These are phyloP conservation scores for Yasuhikotakia modesta DNA, from an alignment of 2,797 vertebrate genomes.

Conservation along the genomic window DNA sequence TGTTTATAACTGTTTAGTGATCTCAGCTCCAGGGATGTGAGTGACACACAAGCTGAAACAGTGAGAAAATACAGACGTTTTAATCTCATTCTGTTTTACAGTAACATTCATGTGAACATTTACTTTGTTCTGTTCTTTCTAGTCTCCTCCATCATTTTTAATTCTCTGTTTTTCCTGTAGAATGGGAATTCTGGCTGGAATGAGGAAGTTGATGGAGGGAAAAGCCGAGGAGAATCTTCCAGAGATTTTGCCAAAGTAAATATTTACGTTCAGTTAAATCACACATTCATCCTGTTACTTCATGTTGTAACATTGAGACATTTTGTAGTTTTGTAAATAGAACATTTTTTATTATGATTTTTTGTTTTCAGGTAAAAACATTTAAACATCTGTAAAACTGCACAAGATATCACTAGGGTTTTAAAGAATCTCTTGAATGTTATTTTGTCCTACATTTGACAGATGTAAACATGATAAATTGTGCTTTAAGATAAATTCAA, in stretches of 20 bases:
- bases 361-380: no score
- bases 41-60: no score
- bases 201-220: conserved; percentile 85
- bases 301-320: neutral
- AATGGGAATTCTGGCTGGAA: conserved; percentile 83
- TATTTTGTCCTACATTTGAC: neutral
- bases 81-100: no score
- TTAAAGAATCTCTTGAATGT: neutral
- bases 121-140: conserved; percentile 13
- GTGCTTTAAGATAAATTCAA: no score
- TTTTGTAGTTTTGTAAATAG: neutral
- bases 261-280: neutral
- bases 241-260: conserved; percentile 95
- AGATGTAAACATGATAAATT: no score
- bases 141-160: conserved; percentile 19
- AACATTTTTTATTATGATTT: no score
- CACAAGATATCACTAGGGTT: neutral
- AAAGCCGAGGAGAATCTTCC: conserved; percentile 88
- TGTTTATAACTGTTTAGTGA: conserved; percentile 56
- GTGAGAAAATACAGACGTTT: conserved; percentile 1
- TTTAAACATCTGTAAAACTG: no score
- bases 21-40: conserved; percentile 9
- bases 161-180: conserved; percentile 60
- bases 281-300: no score
- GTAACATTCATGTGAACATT: conserved; percentile 6